Evolutionary conservation across 1,140 invertebrate genomes (phyloP), one percentile per base, ranked within the genome.

Genomic region (Harpegnathos saltator): DNA sequence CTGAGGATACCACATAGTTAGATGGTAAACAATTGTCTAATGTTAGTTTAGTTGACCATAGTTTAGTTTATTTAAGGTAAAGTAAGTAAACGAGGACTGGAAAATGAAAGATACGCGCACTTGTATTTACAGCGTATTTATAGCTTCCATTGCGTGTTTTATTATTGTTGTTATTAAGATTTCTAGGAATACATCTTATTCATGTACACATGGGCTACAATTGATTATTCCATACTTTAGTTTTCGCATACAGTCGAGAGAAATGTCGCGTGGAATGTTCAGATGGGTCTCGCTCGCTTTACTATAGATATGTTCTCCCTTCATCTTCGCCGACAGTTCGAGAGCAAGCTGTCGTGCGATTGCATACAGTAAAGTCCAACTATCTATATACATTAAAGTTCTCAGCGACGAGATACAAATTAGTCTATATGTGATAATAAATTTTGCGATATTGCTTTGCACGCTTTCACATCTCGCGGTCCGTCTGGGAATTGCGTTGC

Each of bases 111-210:
- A 62, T 15, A 1, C 63, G 14, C n/a, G 12, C 11, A n/a, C 7
- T 66, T 61, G 11, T 44, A 44, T 44, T 44, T 44, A 44, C 38
- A 44, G 38, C 38, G 38, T 44, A 44, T 44, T 44, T 44, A 44
- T 9, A 44, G 38, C 38, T 69, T 38, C 71, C 68, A 82, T 89
- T 87, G 89, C 74, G 85, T 82, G 68, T 86, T 88, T 44, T 44
- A 44, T 44, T 44, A 44, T 44, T 89, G 85, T 86, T 90, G 68
- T 85, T 88, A 78, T 80, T 89, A 87, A 89, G 83, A 63, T 86
- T 89, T 90, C 83, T 71, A 85, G 91, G 86, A 85, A 88, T 91
- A 91, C 89, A 91, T 88, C 68, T 85, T 89, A 91, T 88, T 88
- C 87, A 85, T 91, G 78, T 91, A 91, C 73, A 89, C 72, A 82